Conservation (phyloP, 2,888 invertebrate genomes). For the Laspeyria flexula region DNA sequence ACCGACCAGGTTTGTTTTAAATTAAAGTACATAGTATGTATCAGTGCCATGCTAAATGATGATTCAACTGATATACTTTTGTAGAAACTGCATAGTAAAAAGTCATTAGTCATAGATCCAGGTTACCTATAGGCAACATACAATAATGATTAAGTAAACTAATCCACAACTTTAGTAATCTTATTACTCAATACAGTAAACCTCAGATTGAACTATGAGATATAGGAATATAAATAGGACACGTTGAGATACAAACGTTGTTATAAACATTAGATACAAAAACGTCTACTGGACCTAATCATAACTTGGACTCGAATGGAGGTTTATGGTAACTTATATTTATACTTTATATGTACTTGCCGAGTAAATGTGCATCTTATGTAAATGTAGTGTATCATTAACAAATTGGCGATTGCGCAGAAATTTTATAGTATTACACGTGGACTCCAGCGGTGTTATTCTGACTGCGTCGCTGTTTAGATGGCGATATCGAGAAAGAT, state of each 20-base stretch:
- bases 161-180: too few relatives aligned
- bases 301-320: conserved; percentile 22
- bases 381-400: conserved; percentile 71
- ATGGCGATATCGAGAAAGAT: not conserved
- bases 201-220: not conserved
- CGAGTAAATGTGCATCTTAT: conserved; percentile 64
- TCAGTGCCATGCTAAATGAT: too few relatives aligned
- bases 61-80: too few relatives aligned
- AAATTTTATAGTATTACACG: conserved; percentile 52
- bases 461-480: conserved; percentile 19
- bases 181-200: not conserved
- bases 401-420: conserved; percentile 72
- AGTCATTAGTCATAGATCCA: too few relatives aligned
- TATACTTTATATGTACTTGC: conserved; percentile 43
- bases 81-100: too few relatives aligned
- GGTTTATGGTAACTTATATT: conserved; percentile 33
- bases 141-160: too few relatives aligned
- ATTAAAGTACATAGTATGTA: too few relatives aligned
- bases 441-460: conserved; percentile 35
- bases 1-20: too few relatives aligned
- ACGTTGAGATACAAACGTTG: not conserved
- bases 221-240: not conserved
- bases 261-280: conserved; percentile 16
- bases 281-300: conserved; percentile 24
- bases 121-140: too few relatives aligned